Evolutionary conservation across 30 jellyfish, hydroid and myxozoan species (phyloP), one percentile per base, ranked within the genome.

Genomic region (Chrysaora quinquecirrha): DNA sequence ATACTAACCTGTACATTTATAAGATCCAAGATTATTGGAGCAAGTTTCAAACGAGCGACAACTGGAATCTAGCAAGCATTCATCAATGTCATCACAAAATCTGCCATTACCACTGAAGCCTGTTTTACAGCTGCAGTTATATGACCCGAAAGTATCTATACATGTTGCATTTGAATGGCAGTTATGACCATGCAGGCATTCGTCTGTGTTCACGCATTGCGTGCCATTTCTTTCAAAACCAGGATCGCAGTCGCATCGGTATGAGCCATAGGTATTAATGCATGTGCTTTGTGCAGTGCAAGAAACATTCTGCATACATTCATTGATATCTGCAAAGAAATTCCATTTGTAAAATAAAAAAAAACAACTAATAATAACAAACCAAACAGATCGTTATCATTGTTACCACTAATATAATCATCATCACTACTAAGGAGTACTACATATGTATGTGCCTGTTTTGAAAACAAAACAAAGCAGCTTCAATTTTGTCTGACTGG

Each of bases 121-220:
- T 12, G 52, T 30, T 22, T 61, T 52, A 43, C 95, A 83, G 2
- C 10, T 3, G 69, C 95, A 83, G 21, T 63, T 1, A 52, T 73
- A 71, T 24, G 95, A 85, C 12, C 86, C 95, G 30, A 46, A 19
- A 16, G 47, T n/a, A 33, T 85, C 62, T 16, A 1, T 18, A 47
- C 95, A 85, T 23, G 35, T 14, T 0, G 93, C 95, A 60, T 85
- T 86, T 9, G 25, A 10, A 64, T 85, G 93, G 68, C 95, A 85
- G 33, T 43, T 65, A 6, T 10, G 19, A 1, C 24, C 25, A 11
- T 1, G 23, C 4, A 70, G 23, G 31, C 82, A 31, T 12, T 70
- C 63, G 27, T 30, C 18, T 14, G 22, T 32, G 31, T 70, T 19
- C 16, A 12, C 30, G 58, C 91, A 80, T 12, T 32, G n/a, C 0